Percentiles rank a stretch among this genome's conserved stretches.
Conservation (phyloP, 2,113 vertebrate species). For the Laticauda laticaudata region DNA sequence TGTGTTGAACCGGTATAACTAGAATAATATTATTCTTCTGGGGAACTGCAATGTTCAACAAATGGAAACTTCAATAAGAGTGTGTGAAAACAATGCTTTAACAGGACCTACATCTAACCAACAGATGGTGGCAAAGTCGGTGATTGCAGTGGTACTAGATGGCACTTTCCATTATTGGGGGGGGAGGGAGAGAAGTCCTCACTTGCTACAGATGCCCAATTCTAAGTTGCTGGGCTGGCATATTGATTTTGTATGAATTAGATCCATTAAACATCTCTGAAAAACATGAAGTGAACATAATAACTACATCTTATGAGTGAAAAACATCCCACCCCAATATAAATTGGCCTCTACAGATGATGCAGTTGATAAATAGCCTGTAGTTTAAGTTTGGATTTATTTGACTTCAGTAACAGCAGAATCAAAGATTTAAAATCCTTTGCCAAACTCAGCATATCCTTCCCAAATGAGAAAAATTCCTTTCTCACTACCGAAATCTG, state of each 20-base stretch:
- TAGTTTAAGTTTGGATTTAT: slow-evolving; percentile 20
- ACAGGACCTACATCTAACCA: slow-evolving; percentile 21
- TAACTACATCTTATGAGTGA: slow-evolving; percentile 41
- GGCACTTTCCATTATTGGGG: slow-evolving; percentile 9
- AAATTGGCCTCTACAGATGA: slow-evolving; percentile 2
- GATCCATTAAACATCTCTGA: slow-evolving; percentile 18
- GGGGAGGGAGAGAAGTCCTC: slow-evolving; percentile 40
- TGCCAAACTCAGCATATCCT: background rate
- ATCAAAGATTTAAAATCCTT: background rate
- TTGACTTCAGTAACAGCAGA: slow-evolving; percentile 20
- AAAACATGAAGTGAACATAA: slow-evolving; percentile 33
- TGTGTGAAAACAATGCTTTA: slow-evolving; percentile 40
- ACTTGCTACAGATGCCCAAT: slow-evolving; percentile 40
- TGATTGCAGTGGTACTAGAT: slow-evolving; percentile 40
- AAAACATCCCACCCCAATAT: background rate
- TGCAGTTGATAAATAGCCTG: background rate
- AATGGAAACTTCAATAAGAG: slow-evolving; percentile 14
- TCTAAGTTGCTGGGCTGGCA: slow-evolving; percentile 42
- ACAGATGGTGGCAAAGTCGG: background rate
- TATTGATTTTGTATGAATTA: slow-evolving; percentile 52
- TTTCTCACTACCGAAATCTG: background rate
- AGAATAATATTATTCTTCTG: slow-evolving; percentile 49
- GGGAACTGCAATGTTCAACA: background rate
- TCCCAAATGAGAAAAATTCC: background rate
- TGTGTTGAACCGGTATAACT: slow-evolving; percentile 25